Conservation (phyloP, 2,113 vertebrate genomes). For the Steatornis caripensis region DNA sequence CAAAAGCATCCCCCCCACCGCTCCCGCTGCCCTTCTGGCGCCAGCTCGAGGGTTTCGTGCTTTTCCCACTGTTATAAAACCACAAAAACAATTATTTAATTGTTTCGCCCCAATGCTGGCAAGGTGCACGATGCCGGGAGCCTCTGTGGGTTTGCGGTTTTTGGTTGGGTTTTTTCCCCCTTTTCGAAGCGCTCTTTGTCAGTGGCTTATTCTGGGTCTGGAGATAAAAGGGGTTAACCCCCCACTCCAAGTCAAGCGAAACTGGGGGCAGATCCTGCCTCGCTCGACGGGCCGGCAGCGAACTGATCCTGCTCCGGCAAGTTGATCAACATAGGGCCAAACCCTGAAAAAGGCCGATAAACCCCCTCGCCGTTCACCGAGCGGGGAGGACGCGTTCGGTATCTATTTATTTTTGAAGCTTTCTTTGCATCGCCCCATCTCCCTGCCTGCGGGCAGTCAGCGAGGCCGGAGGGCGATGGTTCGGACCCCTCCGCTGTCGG, state of each 20-base stretch:
- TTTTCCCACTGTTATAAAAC: not conserved
- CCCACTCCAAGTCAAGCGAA: fast-evolving
- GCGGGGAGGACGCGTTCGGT: not conserved
- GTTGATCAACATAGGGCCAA: not conserved
- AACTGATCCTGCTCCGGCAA: not conserved
- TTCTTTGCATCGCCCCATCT: too few species aligned
- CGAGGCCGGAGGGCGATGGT: too few species aligned
- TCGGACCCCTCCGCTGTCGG: too few species aligned
- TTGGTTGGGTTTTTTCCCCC: not conserved
- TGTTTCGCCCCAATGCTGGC: not conserved
- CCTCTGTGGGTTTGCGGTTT: not conserved
- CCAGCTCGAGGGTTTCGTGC: not conserved
- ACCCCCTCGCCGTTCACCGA: not conserved
- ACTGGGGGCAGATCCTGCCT: not conserved
- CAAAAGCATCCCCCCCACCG: not conserved
- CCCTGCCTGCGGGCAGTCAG: too few species aligned
- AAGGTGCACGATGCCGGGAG: not conserved
- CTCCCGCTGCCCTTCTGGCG: not conserved
- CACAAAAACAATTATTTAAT: not conserved
- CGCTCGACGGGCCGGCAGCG: too few species aligned
- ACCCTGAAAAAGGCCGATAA: not conserved
- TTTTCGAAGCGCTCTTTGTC: not conserved
- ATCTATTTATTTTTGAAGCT: not conserved
- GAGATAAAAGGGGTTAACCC: not conserved
- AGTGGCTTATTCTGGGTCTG: not conserved